Evolutionary conservation across 2,797 vertebrate species (phyloP).

Genomic region (Brachymystax lenok): DNA sequence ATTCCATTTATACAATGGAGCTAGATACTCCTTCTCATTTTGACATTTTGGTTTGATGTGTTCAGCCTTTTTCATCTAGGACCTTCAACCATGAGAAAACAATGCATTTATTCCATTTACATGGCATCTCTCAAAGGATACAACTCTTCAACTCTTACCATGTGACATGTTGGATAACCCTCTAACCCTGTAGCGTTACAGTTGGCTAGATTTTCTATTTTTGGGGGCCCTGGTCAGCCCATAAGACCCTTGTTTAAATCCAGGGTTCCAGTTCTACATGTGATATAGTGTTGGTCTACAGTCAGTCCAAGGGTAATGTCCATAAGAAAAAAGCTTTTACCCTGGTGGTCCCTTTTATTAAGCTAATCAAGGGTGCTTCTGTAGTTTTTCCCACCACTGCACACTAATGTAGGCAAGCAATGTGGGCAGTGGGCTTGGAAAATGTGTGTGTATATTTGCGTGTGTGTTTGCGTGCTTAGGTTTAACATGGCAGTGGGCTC

Average conservation of each 20-base stretch:
- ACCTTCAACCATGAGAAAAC: too few relatives aligned
- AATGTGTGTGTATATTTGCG: conserved; percentile 15
- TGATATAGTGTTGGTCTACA: conserved; percentile 34
- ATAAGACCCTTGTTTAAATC: not conserved
- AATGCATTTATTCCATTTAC: too few relatives aligned
- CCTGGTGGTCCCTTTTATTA: conserved; percentile 66
- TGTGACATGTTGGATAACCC: too few relatives aligned
- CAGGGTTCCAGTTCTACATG: not conserved
- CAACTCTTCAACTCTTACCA: too few relatives aligned
- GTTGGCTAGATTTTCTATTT: too few relatives aligned
- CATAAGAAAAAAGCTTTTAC: conserved; percentile 59
- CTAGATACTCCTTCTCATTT: too few relatives aligned
- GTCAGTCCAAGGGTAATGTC: conserved; percentile 33
- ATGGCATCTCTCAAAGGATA: too few relatives aligned
- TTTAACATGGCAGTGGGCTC: conserved; percentile 62
- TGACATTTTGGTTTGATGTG: too few relatives aligned
- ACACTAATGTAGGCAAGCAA: conserved; percentile 75
- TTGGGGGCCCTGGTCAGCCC: too few relatives aligned
- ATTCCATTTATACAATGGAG: too few relatives aligned
- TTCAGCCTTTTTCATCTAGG: too few relatives aligned
- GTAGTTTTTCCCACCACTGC: conserved; percentile 72
- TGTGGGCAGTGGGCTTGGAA: conserved; percentile 47
- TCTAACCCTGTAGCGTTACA: too few relatives aligned
- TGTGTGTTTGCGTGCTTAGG: conserved; percentile 28
- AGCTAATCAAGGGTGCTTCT: conserved; percentile 70